Percentiles rank a stretch among this genome's conserved stretches.
These are phyloP conservation scores for Orthonychiurus folsomi DNA, from an alignment of 2,888 invertebrate species.

Conservation along the genomic window DNA sequence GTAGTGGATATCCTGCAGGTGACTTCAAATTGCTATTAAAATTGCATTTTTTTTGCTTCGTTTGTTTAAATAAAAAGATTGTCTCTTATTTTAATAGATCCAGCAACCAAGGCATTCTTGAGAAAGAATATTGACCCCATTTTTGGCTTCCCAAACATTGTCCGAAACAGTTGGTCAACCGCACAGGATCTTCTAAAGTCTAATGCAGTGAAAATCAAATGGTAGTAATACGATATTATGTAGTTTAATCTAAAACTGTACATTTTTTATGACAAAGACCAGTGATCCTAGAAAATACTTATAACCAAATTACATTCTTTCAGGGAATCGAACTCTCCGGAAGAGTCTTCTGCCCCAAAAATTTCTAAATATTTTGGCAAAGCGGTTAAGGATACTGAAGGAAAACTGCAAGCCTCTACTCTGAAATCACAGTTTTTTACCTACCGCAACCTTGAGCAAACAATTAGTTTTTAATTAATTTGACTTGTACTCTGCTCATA, in stretches of 20 bases:
- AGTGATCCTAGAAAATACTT: no score
- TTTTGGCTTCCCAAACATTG: constrained; percentile 89
- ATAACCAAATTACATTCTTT: no score
- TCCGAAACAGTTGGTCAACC: constrained; percentile 97
- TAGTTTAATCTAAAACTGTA: not conserved
- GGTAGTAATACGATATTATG: constrained; percentile 48
- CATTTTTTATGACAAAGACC: not conserved
- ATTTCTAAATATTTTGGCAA: constrained; percentile 36
- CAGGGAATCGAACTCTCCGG: constrained; percentile 32
- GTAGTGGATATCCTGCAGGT: constrained; percentile 75
- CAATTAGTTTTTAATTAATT: constrained; percentile 15
- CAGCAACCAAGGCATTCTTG: constrained; percentile 85
- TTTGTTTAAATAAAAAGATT: not conserved
- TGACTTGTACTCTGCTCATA: no score
- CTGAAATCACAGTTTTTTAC: constrained; percentile 35
- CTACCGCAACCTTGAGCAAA: constrained; percentile 28
- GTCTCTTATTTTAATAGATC: constrained; percentile 55
- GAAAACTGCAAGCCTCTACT: constrained; percentile 4
- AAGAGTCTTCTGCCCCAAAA: constrained; percentile 29
- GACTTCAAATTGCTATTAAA: constrained; percentile 30
- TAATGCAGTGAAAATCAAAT: constrained; percentile 59
- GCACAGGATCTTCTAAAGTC: constrained; percentile 67
- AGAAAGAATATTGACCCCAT: constrained; percentile 69
- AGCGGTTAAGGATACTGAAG: constrained; percentile 1
- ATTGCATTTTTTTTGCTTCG: not conserved